Evolutionary conservation across 2,113 vertebrate genomes (phyloP).

Genomic region (Cromileptes altivelis): DNA sequence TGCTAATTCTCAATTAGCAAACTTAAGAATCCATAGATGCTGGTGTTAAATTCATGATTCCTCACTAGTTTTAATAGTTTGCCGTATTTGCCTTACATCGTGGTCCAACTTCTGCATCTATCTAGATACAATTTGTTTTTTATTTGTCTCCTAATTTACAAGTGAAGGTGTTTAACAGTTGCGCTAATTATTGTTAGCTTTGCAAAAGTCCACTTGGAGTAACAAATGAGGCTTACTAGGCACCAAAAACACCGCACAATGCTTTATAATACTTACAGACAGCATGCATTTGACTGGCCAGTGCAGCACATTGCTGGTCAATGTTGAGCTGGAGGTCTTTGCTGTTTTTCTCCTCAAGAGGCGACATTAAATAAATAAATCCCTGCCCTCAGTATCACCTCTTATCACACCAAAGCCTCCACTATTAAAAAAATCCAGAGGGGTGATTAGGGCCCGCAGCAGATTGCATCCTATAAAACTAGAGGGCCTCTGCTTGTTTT

Average conservation of each 20-base stretch:
- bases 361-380: background rate
- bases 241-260: background rate
- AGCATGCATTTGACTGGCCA: background rate
- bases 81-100: background rate
- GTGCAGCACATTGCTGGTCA: background rate
- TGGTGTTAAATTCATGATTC: no score
- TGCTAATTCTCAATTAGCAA: no score
- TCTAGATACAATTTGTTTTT: no score
- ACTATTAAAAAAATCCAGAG: constrained; percentile 14
- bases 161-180: background rate
- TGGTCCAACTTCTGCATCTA: background rate
- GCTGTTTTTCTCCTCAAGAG: background rate
- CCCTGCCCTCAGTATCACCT: background rate
- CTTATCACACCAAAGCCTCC: constrained; percentile 42
- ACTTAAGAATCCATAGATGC: no score
- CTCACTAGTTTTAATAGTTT: no score
- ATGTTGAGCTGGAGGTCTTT: no score
- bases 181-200: background rate
- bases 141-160: no score
- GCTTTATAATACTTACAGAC: no score
- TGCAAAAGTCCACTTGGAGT: background rate
- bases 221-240: background rate
- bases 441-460: constrained; percentile 28
- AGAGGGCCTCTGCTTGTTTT: constrained; percentile 63
- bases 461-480: constrained; percentile 35